Conservation (phyloP, 2,888 invertebrate genomes). For the Cephus pygmeus region DNA sequence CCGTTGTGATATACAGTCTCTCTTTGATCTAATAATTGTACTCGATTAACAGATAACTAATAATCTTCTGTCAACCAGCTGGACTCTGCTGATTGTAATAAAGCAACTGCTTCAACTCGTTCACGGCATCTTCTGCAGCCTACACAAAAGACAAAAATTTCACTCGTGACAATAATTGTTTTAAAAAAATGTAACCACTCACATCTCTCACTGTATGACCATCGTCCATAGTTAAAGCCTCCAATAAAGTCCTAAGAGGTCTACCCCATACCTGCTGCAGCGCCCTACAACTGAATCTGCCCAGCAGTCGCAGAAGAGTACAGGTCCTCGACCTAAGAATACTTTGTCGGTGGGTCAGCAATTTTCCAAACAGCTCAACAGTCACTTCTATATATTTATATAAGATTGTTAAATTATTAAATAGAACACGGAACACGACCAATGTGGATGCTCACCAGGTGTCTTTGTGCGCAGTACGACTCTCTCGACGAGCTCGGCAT, state of each 20-base stretch:
- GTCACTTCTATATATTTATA: conserved; percentile 24
- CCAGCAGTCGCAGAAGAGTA: conserved; percentile 77
- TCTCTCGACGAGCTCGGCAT: conserved; percentile 80
- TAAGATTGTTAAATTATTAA: not conserved
- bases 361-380: conserved; percentile 44
- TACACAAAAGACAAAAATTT: conserved; percentile 40
- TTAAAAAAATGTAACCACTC: conserved; percentile 44
- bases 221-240: conserved; percentile 73
- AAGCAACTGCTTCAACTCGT: conserved; percentile 70
- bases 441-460: conserved; percentile 31
- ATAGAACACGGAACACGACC: conserved; percentile 1
- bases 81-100: conserved; percentile 55
- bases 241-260: conserved; percentile 71
- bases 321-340: conserved; percentile 73
- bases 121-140: conserved; percentile 70
- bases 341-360: conserved; percentile 58
- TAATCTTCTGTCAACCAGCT: conserved; percentile 14
- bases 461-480: conserved; percentile 68
- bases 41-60: not conserved
- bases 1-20: no score
- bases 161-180: conserved; percentile 7
- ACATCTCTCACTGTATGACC: conserved; percentile 72
- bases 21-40: not conserved
- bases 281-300: conserved; percentile 75
- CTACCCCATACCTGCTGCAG: conserved; percentile 74